Evolutionary conservation across 2,113 vertebrate genomes (phyloP), one percentile per base, ranked within the genome.

Genomic region (Girardinichthys multiradiatus): DNA sequence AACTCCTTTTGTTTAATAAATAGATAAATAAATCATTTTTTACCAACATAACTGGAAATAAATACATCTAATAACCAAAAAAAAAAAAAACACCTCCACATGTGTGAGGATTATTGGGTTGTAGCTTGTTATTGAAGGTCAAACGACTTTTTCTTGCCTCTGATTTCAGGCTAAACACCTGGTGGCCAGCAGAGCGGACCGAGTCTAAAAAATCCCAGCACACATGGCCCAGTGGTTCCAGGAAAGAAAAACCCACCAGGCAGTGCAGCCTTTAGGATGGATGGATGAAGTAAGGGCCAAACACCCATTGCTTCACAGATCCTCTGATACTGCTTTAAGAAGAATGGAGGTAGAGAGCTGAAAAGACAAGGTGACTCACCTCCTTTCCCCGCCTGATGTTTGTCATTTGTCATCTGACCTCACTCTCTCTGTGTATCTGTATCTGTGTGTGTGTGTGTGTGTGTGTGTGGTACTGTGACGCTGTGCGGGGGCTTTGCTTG

Each of bases 321-420:
- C 61, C 48, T 59, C 29, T 0, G 54, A 71, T 77, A n/a, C 74
- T 10, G 65, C 54, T 68, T 45, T n/a, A 5, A 30, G 74, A 26
- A 2, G 2, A 39, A 2, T 0, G 4, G 57, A 13, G 1, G 26
- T 35, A 19, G 39, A 59, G 28, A 26, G 37, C 74, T 70, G 58
- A 59, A 58, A 35, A 14, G 67, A 75, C 70, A 84, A 83, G 85
- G 85, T 90, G 88, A 85, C 78, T 81, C 61, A 76, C 33, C 17
- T 73, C 60, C 66, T 86, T 39, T 74, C 64, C 63, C 37, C 17
- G 57, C 79, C 81, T 81, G 82, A 79, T 80, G 81, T 69, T 84
- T 82, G 82, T 83, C 85, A 83, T 85, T 83, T 80, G 73, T 86
- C 83, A 88, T 71, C 67, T 85, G 74, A 82, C 80, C 83, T 86